These are phyloP conservation scores for Coptotermes formosanus DNA, from an alignment of 1,140 invertebrate species.

Conservation along the genomic window DNA sequence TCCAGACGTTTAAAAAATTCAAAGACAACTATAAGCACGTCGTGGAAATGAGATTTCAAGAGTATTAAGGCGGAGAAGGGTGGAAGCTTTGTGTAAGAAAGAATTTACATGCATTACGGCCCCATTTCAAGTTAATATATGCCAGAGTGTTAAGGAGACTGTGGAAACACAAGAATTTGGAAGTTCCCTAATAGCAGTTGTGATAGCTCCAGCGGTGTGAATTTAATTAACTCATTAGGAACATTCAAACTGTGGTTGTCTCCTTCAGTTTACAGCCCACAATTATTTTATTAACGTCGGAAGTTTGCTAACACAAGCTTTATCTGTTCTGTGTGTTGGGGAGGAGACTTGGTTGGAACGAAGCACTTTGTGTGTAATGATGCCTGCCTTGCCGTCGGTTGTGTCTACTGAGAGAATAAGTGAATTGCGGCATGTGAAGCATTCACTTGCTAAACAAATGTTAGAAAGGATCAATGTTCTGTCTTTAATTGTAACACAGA, in stretches of 20 bases:
- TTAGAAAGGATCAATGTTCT: too few relatives aligned
- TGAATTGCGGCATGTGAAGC: too few relatives aligned
- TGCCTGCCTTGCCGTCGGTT: too few relatives aligned
- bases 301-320: neutral
- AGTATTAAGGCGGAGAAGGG: neutral
- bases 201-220: neutral
- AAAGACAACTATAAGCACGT: neutral
- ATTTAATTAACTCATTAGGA: neutral
- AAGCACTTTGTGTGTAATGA: neutral
- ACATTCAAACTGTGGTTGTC: neutral
- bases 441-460: too few relatives aligned
- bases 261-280: neutral
- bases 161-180: neutral
- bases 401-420: too few relatives aligned
- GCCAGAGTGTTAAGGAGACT: neutral
- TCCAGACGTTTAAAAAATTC: neutral
- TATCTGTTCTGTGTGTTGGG: too few relatives aligned
- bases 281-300: neutral
- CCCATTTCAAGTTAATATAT: neutral
- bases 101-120: neutral
- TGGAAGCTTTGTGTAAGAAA: neutral
- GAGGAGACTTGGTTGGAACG: neutral
- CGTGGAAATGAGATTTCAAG: neutral
- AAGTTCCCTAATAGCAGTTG: neutral
- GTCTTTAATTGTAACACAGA: too few relatives aligned